Base-by-base conservation (phyloP, 2,797 vertebrate species). In the Periophthalmus magnuspinnatus region DNA sequence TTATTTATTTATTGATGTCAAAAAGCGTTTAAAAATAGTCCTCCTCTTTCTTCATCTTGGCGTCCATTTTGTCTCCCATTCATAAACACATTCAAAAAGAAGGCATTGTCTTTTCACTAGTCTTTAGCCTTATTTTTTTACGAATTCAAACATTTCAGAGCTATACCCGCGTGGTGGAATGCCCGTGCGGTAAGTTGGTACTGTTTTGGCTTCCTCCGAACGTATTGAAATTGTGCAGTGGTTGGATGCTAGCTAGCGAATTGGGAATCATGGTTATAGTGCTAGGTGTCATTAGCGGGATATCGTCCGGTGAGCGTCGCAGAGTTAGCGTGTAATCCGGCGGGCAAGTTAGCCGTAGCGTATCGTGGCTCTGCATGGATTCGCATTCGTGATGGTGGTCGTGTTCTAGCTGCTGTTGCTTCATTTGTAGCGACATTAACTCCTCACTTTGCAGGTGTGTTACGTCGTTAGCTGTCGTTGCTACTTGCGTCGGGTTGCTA, bases 241-340 rank as follows among this genome's bases (percentile, higher is more conserved):
- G 95, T 81, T 96, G 97, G 95, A 98, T 96, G 67, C 91, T 94
- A 75, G 94, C 94, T 86, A 98, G 91, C 0, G 96, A 94, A 90
- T 95, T 97, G 68, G 97, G 97, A 83, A 97, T 97, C 96, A 98
- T 98, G 83, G 96, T 97, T 91, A 98, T 99, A 86, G 97, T 97
- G 86, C 95, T 98, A 67, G 97, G 94, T 0, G 96, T 94, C 96
- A 97, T 97, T 55, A 98, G 92, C 0, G 96, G 96, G 67, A 98
- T 93, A 85, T 99, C 97, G 0, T 99, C 97, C 0, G 97, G 97
- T 0, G 96, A 98, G 5, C 97, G 90, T 55, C 96, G 95, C 69
- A 99, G 92, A 1, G 97, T 97, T 9, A 99, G 95, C 0, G 96
- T 95, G 86, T 99, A 99, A 91, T 99, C 97, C 0, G 97, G 96